These are phyloP conservation scores for Amphimedon queenslandica DNA, from an alignment of 37 sponge, comb jelly and placozoan species.

Conservation along the genomic window DNA sequence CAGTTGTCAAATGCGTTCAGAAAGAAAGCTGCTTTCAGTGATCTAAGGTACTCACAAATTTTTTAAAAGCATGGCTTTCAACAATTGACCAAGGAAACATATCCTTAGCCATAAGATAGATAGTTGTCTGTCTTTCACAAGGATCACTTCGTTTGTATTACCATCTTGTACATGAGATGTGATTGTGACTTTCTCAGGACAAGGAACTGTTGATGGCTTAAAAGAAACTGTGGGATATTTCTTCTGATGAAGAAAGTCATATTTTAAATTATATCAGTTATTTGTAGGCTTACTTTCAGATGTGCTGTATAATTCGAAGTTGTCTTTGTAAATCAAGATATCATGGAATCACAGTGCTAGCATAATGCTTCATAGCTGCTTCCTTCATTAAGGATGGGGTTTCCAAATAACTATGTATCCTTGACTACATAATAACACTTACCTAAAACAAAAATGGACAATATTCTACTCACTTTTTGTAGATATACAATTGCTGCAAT, in stretches of 20 bases:
- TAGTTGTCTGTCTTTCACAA: neutral
- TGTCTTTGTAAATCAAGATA: neutral
- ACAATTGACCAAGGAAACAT: neutral
- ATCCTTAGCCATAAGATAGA: neutral
- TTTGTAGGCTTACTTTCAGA: neutral
- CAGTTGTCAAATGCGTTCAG: neutral
- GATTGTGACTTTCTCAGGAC: neutral
- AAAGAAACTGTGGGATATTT: too few species aligned
- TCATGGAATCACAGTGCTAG: neutral
- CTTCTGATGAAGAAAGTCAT: too few species aligned
- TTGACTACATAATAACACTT: too few species aligned
- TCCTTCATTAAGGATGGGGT: neutral
- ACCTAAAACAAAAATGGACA: too few species aligned
- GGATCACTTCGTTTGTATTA: neutral
- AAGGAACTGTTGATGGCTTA: too few species aligned
- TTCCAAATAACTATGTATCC: neutral
- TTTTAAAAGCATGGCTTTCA: neutral
- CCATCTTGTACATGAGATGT: neutral
- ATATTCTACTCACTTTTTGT: too few species aligned
- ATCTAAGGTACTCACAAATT: neutral
- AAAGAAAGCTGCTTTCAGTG: neutral
- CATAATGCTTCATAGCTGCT: neutral
- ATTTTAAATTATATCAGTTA: too few species aligned
- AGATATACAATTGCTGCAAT: too few species aligned
- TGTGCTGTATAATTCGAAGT: neutral